A percentile compares a stretch with the other conserved stretches of the same genome.
phyloP scores from a whole-genome alignment of 2,797 vertebrate genomes.

The Onychomys leucogaster region DNA sequence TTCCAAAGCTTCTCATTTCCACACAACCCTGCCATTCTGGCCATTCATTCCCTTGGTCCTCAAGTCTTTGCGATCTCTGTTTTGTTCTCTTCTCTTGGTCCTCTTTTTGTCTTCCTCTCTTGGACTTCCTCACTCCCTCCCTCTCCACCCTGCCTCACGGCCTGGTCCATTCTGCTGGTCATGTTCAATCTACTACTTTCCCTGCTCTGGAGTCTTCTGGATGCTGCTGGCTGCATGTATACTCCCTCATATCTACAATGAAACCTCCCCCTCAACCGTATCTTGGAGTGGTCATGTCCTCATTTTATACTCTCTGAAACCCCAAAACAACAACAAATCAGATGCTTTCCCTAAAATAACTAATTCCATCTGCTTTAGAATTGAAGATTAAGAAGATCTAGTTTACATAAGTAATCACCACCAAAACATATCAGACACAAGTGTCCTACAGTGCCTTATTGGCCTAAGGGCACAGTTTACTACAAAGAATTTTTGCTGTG shows the following conservation, averaged over 20 bases:
- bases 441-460: conserved; percentile 20
- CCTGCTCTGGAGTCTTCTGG: background rate
- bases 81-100: too few relatives aligned
- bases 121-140: background rate
- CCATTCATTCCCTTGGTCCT: background rate
- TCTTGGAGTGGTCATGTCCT: background rate
- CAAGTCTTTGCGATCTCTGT: background rate
- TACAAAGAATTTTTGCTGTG: conserved; percentile 2
- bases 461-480: conserved; percentile 48
- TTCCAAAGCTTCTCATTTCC: too few relatives aligned
- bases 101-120: background rate
- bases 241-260: background rate
- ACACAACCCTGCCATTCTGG: background rate
- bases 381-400: conserved; percentile 42
- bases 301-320: background rate
- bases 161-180: background rate
- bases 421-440: conserved; percentile 65
- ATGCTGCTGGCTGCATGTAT: background rate
- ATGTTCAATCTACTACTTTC: background rate
- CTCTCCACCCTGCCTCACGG: background rate
- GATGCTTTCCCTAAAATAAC: conserved; percentile 35
- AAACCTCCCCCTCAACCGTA: background rate
- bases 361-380: conserved; percentile 42
- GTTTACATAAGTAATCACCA: conserved; percentile 50
- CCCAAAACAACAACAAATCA: background rate